Evolutionary conservation across 2,888 invertebrate genomes (phyloP), one percentile per base, ranked within the genome.

Genomic region (Drosophila parthenogenetica): DNA sequence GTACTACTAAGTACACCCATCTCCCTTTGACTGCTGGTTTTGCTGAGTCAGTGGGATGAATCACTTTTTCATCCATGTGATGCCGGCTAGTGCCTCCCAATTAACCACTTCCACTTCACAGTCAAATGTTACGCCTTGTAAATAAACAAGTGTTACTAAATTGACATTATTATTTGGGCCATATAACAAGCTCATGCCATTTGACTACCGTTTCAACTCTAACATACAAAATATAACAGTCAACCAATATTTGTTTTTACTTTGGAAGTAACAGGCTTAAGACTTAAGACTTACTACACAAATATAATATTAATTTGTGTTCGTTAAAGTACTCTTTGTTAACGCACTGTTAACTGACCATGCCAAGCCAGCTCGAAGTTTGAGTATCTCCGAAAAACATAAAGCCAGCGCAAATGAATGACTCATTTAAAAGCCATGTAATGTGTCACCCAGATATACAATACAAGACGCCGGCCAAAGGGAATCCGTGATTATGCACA

Each of bases 361-460:
- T 51, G n/a, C 49, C 49, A 17, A 35, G 29, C 45, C 51, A 71
- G 55, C 32, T 46, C 37, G 17, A 45, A 43, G 39, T 35, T 54
- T 39, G 25, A 69, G 69, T 74, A 62, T 69, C 81, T 81, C 61
- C 84, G 72, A 58, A 74, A 62, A 78, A 49, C 17, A 11, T 11
- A 22, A 40, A 45, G 37, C 13, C 22, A 45, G 45, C 50, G 43
- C 19, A n/a, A n/a, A 39, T 17, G 57, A 62, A 39, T 81, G 87
- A 81, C 49, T 78, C 79, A 69, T 49, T 43, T 46, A 39, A 46
- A 46, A 25, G 10, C 46, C 58, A 51, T 66, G 84, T 77, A 68
- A 69, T 69, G 71, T 77, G 66, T 72, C 78, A 65, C 55, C 67
- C 77, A 82, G 62, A 65, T 63, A 70, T 46, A 53, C 16, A 25